Conservation (phyloP, 1,140 invertebrate species). For the Cyclargus thomasi region DNA sequence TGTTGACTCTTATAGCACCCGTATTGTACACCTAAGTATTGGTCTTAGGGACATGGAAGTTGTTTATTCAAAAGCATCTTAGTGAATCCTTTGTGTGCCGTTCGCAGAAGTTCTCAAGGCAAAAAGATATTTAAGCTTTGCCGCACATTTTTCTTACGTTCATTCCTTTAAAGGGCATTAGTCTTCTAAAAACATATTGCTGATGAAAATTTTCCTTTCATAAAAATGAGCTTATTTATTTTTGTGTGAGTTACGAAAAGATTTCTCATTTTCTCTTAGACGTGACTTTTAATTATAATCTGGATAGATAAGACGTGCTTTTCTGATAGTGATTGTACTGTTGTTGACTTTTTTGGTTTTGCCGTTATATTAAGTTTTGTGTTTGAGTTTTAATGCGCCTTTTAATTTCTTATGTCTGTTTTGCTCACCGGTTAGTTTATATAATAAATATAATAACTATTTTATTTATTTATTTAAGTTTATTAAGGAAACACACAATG, state of each 20-base stretch:
- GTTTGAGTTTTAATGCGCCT: too few species aligned
- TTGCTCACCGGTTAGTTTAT: too few species aligned
- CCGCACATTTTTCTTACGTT: background rate
- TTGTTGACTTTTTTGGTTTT: too few species aligned
- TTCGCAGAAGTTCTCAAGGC: background rate
- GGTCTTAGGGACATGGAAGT: slow-evolving; percentile 3
- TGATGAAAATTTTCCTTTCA: background rate
- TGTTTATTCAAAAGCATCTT: slow-evolving; percentile 5
- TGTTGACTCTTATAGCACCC: too few species aligned
- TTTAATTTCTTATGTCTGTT: too few species aligned
- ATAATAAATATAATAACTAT: too few species aligned
- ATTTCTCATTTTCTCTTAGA: background rate
- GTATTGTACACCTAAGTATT: background rate
- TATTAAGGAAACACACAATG: too few species aligned
- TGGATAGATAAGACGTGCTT: background rate
- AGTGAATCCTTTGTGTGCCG: background rate
- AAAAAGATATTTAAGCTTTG: slow-evolving; percentile 10
- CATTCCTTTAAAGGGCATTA: background rate
- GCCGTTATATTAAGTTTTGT: too few species aligned
- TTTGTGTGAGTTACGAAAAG: background rate
- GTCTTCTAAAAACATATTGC: slow-evolving; percentile 1
- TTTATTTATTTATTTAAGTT: too few species aligned
- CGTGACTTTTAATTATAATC: background rate
- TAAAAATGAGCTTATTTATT: background rate
- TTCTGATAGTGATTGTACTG: too few species aligned